Base-by-base conservation (phyloP, 2,888 invertebrate genomes). In the Suillia variegata region DNA sequence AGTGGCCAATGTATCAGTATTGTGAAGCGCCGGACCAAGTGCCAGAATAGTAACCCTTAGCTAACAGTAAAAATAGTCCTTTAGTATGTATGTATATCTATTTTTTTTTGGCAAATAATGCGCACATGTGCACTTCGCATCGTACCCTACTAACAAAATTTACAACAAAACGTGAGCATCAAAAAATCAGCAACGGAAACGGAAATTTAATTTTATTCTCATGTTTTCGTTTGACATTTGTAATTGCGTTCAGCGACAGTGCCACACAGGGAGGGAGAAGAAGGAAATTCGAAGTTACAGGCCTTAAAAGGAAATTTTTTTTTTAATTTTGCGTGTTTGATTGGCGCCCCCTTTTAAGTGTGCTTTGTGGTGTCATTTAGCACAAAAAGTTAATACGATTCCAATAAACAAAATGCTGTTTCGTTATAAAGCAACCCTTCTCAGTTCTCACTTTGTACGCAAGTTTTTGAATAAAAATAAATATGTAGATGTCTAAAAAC, bases 171-270 rank as follows among this genome's bases (percentile, higher is more conserved):
- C n/a, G n/a, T n/a, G n/a, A n/a, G n/a, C n/a, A n/a, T n/a, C n/a
- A n/a, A n/a, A n/a, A n/a, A n/a, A n/a, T n/a, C n/a, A n/a, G n/a
- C 42, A 62, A 61, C 45, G 58, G 58, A 68, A 73, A 67, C 69
- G 75, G 66, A 73, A 69, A 73, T 74, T 74, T 76, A 74, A 74
- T 74, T 76, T 74, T 70, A 69, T 76, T 74, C 76, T 56, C 75
- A 73, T 76, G 73, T 76, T 70, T 67, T 69, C 60, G 55, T 61
- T 63, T 66, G 64, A 53, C 64, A 66, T 68, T 65, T 65, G 63
- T 63, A 61, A 61, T 59, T 59, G 51, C 54, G 34, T 52, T 51
- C 52, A 53, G 56, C n/a, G n/a, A n/a, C n/a, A n/a, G n/a, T n/a
- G 26, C 26, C 26, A 26, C 6, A 5, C 10, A 60, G 26, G 52